A percentile compares a stretch with the other conserved stretches of the same genome.
Evolutionary conservation across 2,888 invertebrate species (phyloP).

Genomic region (Macrosiphum euphorbiae): DNA sequence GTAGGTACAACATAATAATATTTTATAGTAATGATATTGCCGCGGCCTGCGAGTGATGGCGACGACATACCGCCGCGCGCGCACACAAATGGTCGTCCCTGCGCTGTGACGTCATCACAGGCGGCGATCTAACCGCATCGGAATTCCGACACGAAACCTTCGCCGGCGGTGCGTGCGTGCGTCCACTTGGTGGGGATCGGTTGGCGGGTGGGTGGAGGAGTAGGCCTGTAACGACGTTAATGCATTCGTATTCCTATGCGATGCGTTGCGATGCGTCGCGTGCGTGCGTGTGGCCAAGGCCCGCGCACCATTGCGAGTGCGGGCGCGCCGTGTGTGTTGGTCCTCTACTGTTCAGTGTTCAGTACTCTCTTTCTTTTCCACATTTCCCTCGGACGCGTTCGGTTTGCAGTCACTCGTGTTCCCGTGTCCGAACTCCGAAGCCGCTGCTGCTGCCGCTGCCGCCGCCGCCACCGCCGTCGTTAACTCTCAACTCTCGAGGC

Average conservation of each 20-base stretch:
- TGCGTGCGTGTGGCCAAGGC: conserved; percentile 1
- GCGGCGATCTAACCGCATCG: conserved; percentile 40
- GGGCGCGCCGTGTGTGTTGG: neutral
- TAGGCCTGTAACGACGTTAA: neutral
- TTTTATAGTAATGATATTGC: neutral
- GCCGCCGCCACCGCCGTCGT: neutral
- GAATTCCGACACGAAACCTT: conserved; percentile 39
- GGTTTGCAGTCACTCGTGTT: neutral
- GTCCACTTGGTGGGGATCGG: neutral
- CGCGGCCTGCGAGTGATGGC: neutral
- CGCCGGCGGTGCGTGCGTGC: neutral
- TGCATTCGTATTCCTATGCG: conserved; percentile 22
- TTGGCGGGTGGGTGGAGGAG: neutral
- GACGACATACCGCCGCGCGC: conserved; percentile 38
- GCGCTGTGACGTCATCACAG: conserved; percentile 44
- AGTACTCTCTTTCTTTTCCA: conserved; percentile 19
- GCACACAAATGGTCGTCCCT: conserved; percentile 41
- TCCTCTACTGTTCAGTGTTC: neutral
- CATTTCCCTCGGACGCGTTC: neutral
- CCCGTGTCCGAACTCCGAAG: neutral
- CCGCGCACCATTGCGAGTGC: neutral
- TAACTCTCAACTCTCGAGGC: neutral
- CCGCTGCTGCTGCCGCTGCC: neutral
- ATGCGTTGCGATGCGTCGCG: neutral
- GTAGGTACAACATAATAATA: conserved; percentile 3